Base-by-base conservation (phyloP, 2,888 invertebrate species). In the Apantesis nais region DNA sequence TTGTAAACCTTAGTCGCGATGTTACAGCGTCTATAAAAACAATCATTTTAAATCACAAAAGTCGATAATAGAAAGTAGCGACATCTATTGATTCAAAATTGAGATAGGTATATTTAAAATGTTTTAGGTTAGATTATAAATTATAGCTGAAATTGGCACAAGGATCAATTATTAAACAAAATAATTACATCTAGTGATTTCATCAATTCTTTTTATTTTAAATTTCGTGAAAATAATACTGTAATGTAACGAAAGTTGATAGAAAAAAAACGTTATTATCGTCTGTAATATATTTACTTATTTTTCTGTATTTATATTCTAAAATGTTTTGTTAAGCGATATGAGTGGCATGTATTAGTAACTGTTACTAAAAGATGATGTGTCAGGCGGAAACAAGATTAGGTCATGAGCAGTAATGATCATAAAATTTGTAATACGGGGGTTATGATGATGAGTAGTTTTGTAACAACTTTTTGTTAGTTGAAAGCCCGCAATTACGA, bases 101-200 rank as follows among this genome's bases (percentile, higher is more conserved):
- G 73, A 81, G 84, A 78, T 29, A 29, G n/a, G 8, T 25, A 78
- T 67, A 68, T 60, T 68, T 66, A 44, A 71, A 65, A 74, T 69
- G 75, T 77, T 85, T n/a, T 85, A 86, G 88, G 88, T 88, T 88
- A 89, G 69, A 68, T 80, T 77, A 79, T 82, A 83, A 81, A 83
- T 84, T 84, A 82, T 74, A 78, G 37, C 68, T 62, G 31, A 29
- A 67, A 58, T 14, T 19, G 58, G 34, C n/a, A 3, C 9, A 29
- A 41, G 31, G 62, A 71, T 70, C 55, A 55, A 67, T 48, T 31
- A 63, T 60, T 71, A 67, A 41, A 60, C 60, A 58, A 41, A 63
- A 37, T 60, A 67, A 58, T 34, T 65, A 41, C 5, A 64, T 9
- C 9, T 64, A 5, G 52, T 52, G 9, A n/a, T 14, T 25, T 12